Conservation (phyloP, 92 coral and sea anemone genomes). For the Plumapathes pennacea region DNA sequence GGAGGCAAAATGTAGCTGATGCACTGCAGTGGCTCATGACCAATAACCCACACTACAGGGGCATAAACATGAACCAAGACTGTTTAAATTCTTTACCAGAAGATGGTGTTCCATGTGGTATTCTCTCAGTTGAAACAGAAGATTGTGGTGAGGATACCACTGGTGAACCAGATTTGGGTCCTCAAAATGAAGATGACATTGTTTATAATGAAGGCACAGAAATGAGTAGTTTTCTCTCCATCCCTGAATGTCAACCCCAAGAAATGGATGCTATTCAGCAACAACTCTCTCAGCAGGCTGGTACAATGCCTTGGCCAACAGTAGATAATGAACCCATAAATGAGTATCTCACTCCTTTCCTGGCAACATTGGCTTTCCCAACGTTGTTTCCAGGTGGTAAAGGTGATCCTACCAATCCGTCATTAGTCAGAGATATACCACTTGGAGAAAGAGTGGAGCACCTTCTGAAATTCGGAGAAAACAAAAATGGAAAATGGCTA, state of each 20-base stretch:
- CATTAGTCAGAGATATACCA: conserved; percentile 28
- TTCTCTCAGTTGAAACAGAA: conserved; percentile 49
- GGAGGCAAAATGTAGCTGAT: conserved; percentile 52
- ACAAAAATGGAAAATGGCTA: conserved; percentile 31
- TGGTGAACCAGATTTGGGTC: conserved; percentile 18
- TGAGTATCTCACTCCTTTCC: conserved; percentile 55
- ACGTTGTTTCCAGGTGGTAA: conserved; percentile 56
- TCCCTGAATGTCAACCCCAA: conserved; percentile 21
- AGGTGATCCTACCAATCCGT: conserved; percentile 55
- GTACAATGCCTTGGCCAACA: conserved; percentile 47
- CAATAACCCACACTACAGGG: conserved; percentile 59
- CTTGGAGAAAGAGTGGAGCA: conserved; percentile 35
- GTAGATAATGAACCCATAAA: conserved; percentile 48
- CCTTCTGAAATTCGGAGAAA: conserved; percentile 56
- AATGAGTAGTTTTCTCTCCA: conserved; percentile 45
- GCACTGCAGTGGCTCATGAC: conserved; percentile 53
- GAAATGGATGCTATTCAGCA: conserved; percentile 53
- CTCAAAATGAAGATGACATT: conserved; percentile 32
- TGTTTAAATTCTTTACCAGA: conserved; percentile 54
- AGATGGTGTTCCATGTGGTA: conserved; percentile 49
- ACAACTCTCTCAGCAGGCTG: conserved; percentile 19
- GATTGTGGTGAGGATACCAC: conserved; percentile 1
- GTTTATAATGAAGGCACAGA: conserved; percentile 31
- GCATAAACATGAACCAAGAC: conserved; percentile 25
- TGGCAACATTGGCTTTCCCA: conserved; percentile 67